Percentiles rank a stretch among this genome's conserved stretches.
Evolutionary conservation across 2,888 invertebrate genomes (phyloP).

Genomic region (Coelogynopora nodosa): DNA sequence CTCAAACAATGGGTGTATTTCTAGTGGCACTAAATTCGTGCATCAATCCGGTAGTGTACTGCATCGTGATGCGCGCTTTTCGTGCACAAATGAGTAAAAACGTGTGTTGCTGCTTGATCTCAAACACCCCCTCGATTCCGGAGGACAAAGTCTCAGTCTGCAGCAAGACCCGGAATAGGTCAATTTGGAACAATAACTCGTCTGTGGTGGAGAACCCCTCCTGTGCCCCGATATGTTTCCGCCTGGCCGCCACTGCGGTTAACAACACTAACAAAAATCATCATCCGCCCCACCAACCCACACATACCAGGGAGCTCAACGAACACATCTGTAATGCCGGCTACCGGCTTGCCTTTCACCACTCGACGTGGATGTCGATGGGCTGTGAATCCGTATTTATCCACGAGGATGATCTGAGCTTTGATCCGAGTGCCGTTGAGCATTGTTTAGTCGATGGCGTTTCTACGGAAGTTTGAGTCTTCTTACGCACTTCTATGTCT

Average conservation of each 20-base stretch:
- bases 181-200: neutral
- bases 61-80: slow-evolving; percentile 38
- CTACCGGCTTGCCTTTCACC: neutral
- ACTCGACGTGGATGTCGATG: slow-evolving; percentile 15
- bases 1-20: slow-evolving; percentile 34
- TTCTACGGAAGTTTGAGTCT: neutral
- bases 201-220: neutral
- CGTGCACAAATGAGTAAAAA: slow-evolving; percentile 4
- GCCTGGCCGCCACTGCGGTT: neutral
- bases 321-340: neutral
- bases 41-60: slow-evolving; percentile 39
- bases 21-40: slow-evolving; percentile 39
- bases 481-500: too few species aligned
- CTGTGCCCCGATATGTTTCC: neutral
- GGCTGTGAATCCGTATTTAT: neutral
- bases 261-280: neutral
- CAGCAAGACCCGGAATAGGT: neutral
- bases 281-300: neutral
- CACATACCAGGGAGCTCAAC: neutral
- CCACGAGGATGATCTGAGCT: neutral
- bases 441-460: neutral
- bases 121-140: neutral
- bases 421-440: neutral
- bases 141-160: neutral
- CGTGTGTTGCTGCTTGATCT: slow-evolving; percentile 30